Conservation (phyloP, 2,888 invertebrate species). For the Melinopterus prodromus region DNA sequence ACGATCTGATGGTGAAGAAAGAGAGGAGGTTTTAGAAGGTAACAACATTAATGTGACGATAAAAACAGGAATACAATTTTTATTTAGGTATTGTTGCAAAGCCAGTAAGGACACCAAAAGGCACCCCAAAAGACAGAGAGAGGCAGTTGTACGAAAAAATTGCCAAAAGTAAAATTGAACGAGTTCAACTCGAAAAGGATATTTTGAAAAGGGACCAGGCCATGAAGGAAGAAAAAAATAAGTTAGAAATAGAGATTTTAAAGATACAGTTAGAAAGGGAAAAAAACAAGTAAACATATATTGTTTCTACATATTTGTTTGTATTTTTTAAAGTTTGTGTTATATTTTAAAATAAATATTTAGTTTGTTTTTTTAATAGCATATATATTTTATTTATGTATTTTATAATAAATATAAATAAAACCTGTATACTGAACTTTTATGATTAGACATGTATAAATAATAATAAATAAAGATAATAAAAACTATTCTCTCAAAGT, state of each 20-base stretch:
- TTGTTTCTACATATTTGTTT: background rate
- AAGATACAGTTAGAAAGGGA: background rate
- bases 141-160: background rate
- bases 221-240: background rate
- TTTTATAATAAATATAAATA: background rate
- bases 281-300: background rate
- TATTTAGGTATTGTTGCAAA: background rate
- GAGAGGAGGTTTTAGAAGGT: no score
- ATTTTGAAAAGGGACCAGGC: background rate
- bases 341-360: background rate
- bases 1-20: no score
- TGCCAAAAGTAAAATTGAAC: background rate
- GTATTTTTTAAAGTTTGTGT: background rate
- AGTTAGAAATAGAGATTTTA: background rate
- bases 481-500: no score
- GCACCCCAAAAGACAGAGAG: background rate
- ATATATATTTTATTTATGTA: background rate
- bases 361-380: background rate
- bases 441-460: no score
- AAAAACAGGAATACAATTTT: no score
- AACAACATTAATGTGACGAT: no score
- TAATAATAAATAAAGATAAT: no score
- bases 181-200: background rate
- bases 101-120: background rate
- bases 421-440: no score